Conservation (phyloP, 2,113 vertebrate genomes). For the Hiodon tergisus region DNA sequence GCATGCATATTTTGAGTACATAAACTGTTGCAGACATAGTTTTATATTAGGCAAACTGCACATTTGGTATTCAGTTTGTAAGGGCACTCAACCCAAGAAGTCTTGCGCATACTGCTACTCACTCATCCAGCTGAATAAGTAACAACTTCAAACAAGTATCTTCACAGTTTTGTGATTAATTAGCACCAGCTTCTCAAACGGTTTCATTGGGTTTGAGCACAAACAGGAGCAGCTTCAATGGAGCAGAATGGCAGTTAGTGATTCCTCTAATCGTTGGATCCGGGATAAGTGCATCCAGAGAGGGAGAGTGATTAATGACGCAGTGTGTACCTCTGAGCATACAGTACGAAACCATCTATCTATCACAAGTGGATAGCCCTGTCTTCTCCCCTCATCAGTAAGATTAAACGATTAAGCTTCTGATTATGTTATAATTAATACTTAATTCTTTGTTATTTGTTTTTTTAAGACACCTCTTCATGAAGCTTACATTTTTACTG, state of each 20-base stretch:
- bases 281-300: conserved; percentile 29
- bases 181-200: conserved; percentile 7
- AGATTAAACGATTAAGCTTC: neutral
- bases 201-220: conserved; percentile 28
- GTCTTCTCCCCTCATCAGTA: conserved; percentile 1
- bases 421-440: conserved; percentile 1
- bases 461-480: neutral
- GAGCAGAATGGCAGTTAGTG: conserved; percentile 54
- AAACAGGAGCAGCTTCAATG: conserved; percentile 52
- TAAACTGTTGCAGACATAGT: no score
- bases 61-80: neutral
- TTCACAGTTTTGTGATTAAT: neutral
- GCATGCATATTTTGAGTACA: no score
- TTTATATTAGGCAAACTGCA: neutral
- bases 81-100: no score
- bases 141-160: neutral
- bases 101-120: neutral
- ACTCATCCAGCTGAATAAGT: neutral
- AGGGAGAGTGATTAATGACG: conserved; percentile 32
- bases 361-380: conserved; percentile 22
- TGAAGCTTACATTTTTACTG: neutral
- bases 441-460: neutral
- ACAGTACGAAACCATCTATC: conserved; percentile 23
- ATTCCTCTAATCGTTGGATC: conserved; percentile 47
- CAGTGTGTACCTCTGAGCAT: conserved; percentile 22